A percentile compares a stretch with the other conserved stretches of the same genome.
Evolutionary conservation across 1,140 invertebrate species (phyloP).

Genomic region (Halotydeus destructor): DNA sequence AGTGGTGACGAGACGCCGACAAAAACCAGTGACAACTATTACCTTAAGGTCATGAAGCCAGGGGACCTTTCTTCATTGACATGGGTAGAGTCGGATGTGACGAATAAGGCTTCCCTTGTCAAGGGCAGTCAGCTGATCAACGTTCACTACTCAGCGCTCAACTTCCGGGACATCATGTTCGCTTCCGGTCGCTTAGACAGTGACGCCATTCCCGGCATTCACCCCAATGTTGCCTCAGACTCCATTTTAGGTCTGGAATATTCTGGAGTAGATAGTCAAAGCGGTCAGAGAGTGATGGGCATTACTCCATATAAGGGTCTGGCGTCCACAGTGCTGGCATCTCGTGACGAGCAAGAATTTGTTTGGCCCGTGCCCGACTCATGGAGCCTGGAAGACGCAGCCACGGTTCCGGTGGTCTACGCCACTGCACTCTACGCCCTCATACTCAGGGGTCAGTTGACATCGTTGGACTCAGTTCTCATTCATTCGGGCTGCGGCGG

Average conservation of each 20-base stretch:
- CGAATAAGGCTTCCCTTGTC: too few relatives aligned
- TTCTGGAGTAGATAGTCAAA: constrained; percentile 38
- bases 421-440: constrained; percentile 42
- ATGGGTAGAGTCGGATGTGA: constrained; percentile 27
- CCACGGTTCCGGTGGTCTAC: constrained; percentile 80
- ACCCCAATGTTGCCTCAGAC: too few relatives aligned
- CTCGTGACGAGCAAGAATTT: constrained; percentile 62
- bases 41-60: constrained; percentile 3
- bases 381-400: constrained; percentile 73
- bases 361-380: constrained; percentile 72
- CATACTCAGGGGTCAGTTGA: constrained; percentile 55
- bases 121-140: constrained; percentile 35
- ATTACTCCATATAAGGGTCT: constrained; percentile 70
- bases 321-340: constrained; percentile 64
- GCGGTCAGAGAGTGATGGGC: constrained; percentile 71
- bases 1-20: too few relatives aligned
- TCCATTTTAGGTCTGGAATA: constrained; percentile 52
- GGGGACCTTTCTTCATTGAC: constrained; percentile 12
- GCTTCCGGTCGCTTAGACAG: constrained; percentile 77
- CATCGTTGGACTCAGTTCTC: constrained; percentile 56
- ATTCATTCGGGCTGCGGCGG: constrained; percentile 91
- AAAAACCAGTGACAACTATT: too few relatives aligned
- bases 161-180: constrained; percentile 25
- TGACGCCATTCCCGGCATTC: constrained; percentile 38
- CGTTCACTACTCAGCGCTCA: constrained; percentile 30